phyloP scores from a whole-genome alignment of 2,113 vertebrate genomes.

The Perccottus glenii region DNA sequence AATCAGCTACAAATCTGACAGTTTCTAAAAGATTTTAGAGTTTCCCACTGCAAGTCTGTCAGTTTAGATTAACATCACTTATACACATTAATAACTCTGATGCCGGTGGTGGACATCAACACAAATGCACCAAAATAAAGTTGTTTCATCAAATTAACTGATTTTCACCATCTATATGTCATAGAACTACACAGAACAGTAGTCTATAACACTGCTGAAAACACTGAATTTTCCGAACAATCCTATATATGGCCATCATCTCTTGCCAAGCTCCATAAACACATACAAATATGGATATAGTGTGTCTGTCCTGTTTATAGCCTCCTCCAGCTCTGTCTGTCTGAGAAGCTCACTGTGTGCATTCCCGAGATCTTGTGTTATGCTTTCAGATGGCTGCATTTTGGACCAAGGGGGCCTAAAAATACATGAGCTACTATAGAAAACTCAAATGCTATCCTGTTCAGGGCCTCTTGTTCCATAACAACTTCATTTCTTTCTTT shows the following conservation, averaged over 20 bases:
- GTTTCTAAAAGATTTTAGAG: too few relatives aligned
- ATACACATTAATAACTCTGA: too few relatives aligned
- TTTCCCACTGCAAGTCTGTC: too few relatives aligned
- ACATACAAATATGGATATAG: slow-evolving; percentile 62
- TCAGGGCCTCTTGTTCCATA: slow-evolving; percentile 24
- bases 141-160: too few relatives aligned
- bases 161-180: too few relatives aligned
- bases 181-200: too few relatives aligned
- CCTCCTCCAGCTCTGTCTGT: slow-evolving; percentile 21
- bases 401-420: slow-evolving; percentile 21
- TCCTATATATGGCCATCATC: slow-evolving; percentile 63
- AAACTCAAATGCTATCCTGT: slow-evolving; percentile 17
- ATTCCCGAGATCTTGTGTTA: slow-evolving; percentile 66
- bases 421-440: slow-evolving; percentile 27
- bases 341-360: slow-evolving; percentile 47
- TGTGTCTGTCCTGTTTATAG: slow-evolving; percentile 62
- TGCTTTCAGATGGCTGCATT: slow-evolving; percentile 47
- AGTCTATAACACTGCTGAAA: not conserved
- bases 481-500: slow-evolving; percentile 13
- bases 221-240: slow-evolving; percentile 12
- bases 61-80: too few relatives aligned
- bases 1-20: too few relatives aligned
- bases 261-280: slow-evolving; percentile 43
- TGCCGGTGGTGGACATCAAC: too few relatives aligned
- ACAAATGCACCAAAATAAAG: too few relatives aligned